Base-by-base conservation (phyloP, 2,888 invertebrate species). In the Caenorhabditis zanzibari region DNA sequence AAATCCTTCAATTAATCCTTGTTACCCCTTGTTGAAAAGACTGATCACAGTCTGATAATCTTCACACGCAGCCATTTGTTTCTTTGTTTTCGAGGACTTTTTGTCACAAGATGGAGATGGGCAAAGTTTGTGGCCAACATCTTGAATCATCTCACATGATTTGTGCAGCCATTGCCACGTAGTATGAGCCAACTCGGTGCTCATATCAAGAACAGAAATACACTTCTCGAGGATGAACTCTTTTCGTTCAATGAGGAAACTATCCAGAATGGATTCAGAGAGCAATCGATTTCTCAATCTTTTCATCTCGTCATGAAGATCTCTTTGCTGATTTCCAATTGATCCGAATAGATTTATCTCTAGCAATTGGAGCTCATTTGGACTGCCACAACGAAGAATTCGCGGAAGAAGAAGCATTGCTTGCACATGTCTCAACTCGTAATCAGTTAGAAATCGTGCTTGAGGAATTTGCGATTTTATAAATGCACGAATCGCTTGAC, bases 41-140 rank as follows among this genome's bases (percentile, higher is more conserved):
- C 86, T 86, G 58, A 87, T 73, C 82, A 89, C 85, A 19, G 89
- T 89, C 38, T 88, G 88, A 75, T 89, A 89, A 28, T 89, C 89
- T 73, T 89, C 89, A 3, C 85, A 81, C 7, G 89, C 88, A 0
- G 89, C 88, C 83, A 88, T 85, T 73, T 89, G 89, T 56, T 88
- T 87, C 81, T 88, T 88, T 0, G 89, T 89, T 44, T 89, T 89
- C n/a, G 87, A 81, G 4, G 87, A 83, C 38, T 89, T 89, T 74
- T 88, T 88, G 52, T 89, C 89, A 22, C 84, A 64, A 5, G 77
- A 63, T 0, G 89, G 89, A 2, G 87, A 84, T 5, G 89, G 89
- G 56, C 88, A 88, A 10, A 89, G 41, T 56, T 88, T 86, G 76
- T 89, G 89, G 2, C 89, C 89, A 16, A 89, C 89, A 61, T 89